A percentile compares a stretch with the other conserved stretches of the same genome.
Evolutionary conservation across 1,140 invertebrate genomes (phyloP).

Genomic region (Drosophila obscura): DNA sequence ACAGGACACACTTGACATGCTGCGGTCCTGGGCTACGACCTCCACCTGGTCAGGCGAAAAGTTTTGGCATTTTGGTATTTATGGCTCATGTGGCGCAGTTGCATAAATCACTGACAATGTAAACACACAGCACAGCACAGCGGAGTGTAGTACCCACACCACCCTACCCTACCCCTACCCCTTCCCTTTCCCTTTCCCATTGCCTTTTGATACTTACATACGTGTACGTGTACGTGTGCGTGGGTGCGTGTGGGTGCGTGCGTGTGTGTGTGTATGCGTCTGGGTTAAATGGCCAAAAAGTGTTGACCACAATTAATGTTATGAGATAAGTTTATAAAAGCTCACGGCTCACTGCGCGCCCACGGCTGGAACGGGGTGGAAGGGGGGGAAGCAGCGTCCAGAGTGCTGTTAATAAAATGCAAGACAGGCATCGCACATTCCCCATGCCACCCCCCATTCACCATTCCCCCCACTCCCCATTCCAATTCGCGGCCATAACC

Average conservation of each 20-base stretch:
- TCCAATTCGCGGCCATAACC: neutral
- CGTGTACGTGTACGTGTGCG: neutral
- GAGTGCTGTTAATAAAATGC: constrained; percentile 66
- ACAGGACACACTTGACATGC: neutral
- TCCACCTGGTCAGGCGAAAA: constrained; percentile 62
- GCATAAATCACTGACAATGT: constrained; percentile 83
- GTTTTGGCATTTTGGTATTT: constrained; percentile 82
- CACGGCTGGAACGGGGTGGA: neutral
- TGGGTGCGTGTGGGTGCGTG: neutral
- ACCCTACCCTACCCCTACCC: too few relatives aligned
- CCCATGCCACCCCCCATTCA: too few relatives aligned
- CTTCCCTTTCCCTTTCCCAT: too few relatives aligned
- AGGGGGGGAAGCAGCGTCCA: neutral
- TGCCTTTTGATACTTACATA: neutral
- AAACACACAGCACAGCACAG: constrained; percentile 44
- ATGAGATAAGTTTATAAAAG: constrained; percentile 82
- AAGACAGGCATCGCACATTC: constrained; percentile 38
- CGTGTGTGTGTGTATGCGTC: constrained; percentile 15
- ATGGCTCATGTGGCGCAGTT: constrained; percentile 81
- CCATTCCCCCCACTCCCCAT: too few relatives aligned
- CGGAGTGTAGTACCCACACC: neutral
- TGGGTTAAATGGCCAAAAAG: constrained; percentile 77
- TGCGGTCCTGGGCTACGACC: constrained; percentile 3
- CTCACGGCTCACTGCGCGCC: constrained; percentile 56
- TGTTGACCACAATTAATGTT: constrained; percentile 83